Conservation (phyloP, 2,888 invertebrate species). For the Apotomis turbidana region DNA sequence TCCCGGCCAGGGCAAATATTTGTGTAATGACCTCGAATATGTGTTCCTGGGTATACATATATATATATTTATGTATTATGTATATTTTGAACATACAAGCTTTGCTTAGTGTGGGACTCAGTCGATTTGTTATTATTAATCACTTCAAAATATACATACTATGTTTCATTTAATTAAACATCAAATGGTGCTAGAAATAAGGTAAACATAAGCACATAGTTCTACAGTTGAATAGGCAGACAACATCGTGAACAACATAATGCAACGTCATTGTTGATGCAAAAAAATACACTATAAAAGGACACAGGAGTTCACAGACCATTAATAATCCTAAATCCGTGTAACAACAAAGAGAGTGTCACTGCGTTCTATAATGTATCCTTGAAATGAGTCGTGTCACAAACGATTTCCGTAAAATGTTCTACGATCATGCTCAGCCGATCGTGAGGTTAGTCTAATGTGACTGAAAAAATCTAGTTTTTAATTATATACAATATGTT, state of each 20-base stretch:
- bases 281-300: constrained; percentile 5
- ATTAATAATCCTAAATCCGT: constrained; percentile 32
- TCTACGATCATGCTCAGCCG: constrained; percentile 35
- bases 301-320: constrained; percentile 22
- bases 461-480: constrained; percentile 21
- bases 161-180: too few relatives aligned
- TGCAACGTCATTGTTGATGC: background rate
- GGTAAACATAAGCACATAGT: too few relatives aligned
- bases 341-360: constrained; percentile 29
- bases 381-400: constrained; percentile 40
- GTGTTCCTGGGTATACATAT: too few relatives aligned
- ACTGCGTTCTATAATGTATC: constrained; percentile 26
- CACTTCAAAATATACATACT: too few relatives aligned
- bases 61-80: too few relatives aligned
- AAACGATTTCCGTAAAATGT: constrained; percentile 41
- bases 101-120: too few relatives aligned
- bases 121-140: too few relatives aligned
- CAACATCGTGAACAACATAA: background rate
- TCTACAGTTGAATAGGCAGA: background rate
- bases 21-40: too few relatives aligned
- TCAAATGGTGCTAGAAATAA: too few relatives aligned
- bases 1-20: too few relatives aligned
- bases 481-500: constrained; percentile 30
- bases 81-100: too few relatives aligned
- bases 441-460: constrained; percentile 38